A percentile compares a stretch with the other conserved stretches of the same genome.
phyloP scores from a whole-genome alignment of 2,113 vertebrate species.

The Empidonax traillii region DNA sequence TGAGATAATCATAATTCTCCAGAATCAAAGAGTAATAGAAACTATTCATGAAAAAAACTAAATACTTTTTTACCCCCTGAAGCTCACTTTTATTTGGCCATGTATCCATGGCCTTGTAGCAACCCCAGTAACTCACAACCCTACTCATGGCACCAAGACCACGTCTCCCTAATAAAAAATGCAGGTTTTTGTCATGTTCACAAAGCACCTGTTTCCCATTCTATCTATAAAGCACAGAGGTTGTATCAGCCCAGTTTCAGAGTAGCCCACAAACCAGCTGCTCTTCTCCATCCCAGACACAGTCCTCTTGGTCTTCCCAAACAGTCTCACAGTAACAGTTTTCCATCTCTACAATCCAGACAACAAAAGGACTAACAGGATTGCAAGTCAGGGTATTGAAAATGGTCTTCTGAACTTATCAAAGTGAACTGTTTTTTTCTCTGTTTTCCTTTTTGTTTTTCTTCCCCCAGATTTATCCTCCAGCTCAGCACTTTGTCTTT shows the following conservation, averaged over 20 bases:
- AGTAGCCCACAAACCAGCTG: not conserved
- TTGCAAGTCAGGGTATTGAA: not conserved
- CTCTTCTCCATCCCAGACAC: not conserved
- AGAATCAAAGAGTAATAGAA: not conserved
- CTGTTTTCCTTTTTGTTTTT: fast-evolving
- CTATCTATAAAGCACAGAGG: not conserved
- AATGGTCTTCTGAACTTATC: not conserved
- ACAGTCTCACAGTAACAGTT: not conserved
- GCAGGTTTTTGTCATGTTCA: not conserved
- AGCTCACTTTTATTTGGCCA: not conserved
- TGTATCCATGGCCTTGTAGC: not conserved
- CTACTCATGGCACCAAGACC: fast-evolving
- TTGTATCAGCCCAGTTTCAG: not conserved
- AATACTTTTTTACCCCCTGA: not conserved
- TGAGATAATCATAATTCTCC: not conserved
- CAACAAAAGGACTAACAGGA: not conserved
- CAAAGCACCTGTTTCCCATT: not conserved
- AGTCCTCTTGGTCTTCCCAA: not conserved
- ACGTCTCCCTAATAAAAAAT: fast-evolving
- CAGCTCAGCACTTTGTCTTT: not conserved
- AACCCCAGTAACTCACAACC: not conserved
- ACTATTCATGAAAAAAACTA: not conserved
- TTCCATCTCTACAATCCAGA: not conserved
- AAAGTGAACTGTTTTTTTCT: not conserved
- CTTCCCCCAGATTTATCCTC: not conserved